A percentile compares a stretch with the other conserved stretches of the same genome.
phyloP scores from a whole-genome alignment of 2,888 invertebrate genomes.

The Sphinx pinastri region DNA sequence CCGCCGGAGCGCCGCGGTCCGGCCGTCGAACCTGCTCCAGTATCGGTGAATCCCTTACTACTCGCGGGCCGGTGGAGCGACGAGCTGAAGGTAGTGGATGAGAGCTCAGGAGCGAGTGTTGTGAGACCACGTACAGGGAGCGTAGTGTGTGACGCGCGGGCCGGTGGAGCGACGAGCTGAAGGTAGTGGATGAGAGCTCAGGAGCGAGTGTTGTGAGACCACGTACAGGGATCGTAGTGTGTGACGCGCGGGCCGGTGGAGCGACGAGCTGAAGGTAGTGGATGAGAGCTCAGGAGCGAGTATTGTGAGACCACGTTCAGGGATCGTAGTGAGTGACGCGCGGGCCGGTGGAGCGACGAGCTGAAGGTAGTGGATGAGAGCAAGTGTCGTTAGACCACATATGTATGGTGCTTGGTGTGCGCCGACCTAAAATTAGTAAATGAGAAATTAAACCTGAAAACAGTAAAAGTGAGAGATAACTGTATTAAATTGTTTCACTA shows the following conservation, averaged over 20 bases:
- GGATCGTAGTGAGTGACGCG: slow-evolving; percentile 8
- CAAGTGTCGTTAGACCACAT: neutral
- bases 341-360: neutral
- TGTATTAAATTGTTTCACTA: neutral
- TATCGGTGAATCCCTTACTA: no score
- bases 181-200: no score
- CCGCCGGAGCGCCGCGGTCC: no score
- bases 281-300: slow-evolving; percentile 14
- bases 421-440: neutral
- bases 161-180: no score
- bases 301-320: neutral
- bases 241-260: slow-evolving; percentile 13
- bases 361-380: slow-evolving; percentile 1
- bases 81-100: slow-evolving; percentile 14
- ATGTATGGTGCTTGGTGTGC: neutral
- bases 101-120: slow-evolving; percentile 16
- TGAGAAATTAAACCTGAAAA: neutral
- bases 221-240: slow-evolving; percentile 5
- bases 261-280: slow-evolving; percentile 12
- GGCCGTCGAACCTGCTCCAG: no score
- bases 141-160: no score
- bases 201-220: neutral
- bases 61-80: slow-evolving; percentile 14
- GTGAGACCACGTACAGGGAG: no score
- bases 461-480: neutral